A percentile compares a stretch with the other conserved stretches of the same genome.
phyloP scores from a whole-genome alignment of 2,113 vertebrate species.

The Rostratula benghalensis region DNA sequence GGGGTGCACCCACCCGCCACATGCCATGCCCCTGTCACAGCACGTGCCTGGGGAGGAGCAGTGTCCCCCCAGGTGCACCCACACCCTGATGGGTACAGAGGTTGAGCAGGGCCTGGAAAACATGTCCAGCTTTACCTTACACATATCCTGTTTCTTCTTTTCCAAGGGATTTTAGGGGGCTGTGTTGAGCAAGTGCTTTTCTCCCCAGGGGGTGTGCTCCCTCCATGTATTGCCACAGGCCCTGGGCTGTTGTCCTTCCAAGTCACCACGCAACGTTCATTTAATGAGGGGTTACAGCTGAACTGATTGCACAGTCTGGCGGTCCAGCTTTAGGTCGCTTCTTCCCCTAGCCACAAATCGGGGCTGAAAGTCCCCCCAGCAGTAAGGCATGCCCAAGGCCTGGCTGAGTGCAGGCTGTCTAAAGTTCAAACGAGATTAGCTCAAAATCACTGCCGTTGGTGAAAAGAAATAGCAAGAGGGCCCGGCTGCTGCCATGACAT shows the following conservation, averaged over 20 bases:
- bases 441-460: not conserved
- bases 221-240: not conserved
- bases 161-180: not conserved
- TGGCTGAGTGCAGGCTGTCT: not conserved
- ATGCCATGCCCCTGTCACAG: not conserved
- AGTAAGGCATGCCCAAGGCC: not conserved
- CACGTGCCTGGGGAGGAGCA: fast-evolving
- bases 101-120: not conserved
- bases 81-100: not conserved
- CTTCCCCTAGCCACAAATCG: not conserved
- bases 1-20: not conserved
- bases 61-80: fast-evolving
- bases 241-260: not conserved
- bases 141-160: not conserved
- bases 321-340: not conserved
- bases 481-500: not conserved
- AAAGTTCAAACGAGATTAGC: not conserved
- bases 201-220: not conserved
- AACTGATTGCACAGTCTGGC: not conserved
- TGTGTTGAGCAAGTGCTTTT: not conserved
- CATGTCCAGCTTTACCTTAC: not conserved
- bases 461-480: not conserved
- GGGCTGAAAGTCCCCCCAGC: not conserved
- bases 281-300: not conserved
- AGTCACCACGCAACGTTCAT: not conserved